Conservation (phyloP, 2,888 invertebrate species). For the Anorthoa munda region DNA sequence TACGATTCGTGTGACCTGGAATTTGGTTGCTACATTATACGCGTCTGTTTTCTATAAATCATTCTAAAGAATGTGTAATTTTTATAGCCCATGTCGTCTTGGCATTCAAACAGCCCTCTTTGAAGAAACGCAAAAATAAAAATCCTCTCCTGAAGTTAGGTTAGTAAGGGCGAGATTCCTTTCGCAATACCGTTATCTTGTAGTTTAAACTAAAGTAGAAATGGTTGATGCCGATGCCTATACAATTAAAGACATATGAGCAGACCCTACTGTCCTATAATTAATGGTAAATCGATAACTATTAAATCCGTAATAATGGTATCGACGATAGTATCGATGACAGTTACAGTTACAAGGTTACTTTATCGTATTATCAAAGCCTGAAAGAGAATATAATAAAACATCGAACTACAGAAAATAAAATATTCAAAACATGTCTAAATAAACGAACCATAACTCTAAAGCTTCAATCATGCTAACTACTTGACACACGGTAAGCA, state of each 20-base stretch:
- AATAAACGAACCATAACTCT: slow-evolving; percentile 16
- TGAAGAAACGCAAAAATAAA: background rate
- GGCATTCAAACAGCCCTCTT: background rate
- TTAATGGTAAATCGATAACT: slow-evolving; percentile 33
- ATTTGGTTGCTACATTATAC: background rate
- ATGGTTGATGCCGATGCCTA: too few relatives aligned
- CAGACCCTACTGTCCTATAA: background rate
- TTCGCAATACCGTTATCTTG: background rate
- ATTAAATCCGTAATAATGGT: slow-evolving; percentile 6
- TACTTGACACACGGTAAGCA: slow-evolving; percentile 27
- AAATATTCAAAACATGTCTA: slow-evolving; percentile 3
- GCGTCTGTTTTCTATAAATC: background rate
- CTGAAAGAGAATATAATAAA: slow-evolving; percentile 10
- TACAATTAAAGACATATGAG: background rate
- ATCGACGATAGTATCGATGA: background rate
- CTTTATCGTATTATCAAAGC: slow-evolving; percentile 1
- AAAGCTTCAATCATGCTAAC: slow-evolving; percentile 31
- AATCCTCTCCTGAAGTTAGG: background rate
- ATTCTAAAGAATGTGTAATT: background rate
- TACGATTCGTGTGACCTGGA: slow-evolving; percentile 11
- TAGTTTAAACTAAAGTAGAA: background rate
- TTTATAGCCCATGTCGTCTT: background rate
- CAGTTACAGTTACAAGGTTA: slow-evolving; percentile 10
- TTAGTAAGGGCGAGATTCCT: slow-evolving; percentile 10
- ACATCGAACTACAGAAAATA: slow-evolving; percentile 6